Evolutionary conservation across 2,888 invertebrate species (phyloP).

Genomic region (Harpalus rufipes): DNA sequence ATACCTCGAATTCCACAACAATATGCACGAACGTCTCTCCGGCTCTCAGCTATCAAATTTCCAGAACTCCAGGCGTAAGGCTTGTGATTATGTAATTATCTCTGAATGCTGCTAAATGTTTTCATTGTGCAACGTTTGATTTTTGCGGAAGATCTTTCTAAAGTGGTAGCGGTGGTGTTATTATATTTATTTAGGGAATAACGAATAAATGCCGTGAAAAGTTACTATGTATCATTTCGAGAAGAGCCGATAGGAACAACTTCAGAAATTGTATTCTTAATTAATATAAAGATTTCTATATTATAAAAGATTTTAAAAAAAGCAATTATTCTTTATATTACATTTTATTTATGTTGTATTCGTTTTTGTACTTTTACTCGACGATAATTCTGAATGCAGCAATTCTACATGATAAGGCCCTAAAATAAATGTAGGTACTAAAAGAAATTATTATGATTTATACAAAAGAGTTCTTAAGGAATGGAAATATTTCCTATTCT

Average conservation of each 20-base stretch:
- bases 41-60: slow-evolving; percentile 46
- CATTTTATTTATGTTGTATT: too few relatives aligned
- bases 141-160: slow-evolving; percentile 20
- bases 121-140: slow-evolving; percentile 34
- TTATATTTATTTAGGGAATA: slow-evolving; percentile 7
- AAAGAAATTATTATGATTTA: too few relatives aligned
- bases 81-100: slow-evolving; percentile 36
- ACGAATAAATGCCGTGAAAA: neutral
- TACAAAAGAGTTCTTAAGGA: too few relatives aligned
- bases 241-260: neutral
- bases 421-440: too few relatives aligned
- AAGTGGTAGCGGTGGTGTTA: slow-evolving; percentile 13
- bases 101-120: slow-evolving; percentile 22
- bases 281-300: neutral
- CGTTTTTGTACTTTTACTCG: too few relatives aligned
- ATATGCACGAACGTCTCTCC: slow-evolving; percentile 6
- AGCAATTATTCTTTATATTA: too few relatives aligned
- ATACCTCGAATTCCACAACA: slow-evolving; percentile 35
- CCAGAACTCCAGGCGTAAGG: slow-evolving; percentile 11
- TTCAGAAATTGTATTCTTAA: neutral
- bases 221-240: neutral
- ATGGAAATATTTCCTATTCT: too few relatives aligned
- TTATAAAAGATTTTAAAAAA: neutral
- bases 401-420: too few relatives aligned
- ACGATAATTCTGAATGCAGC: too few relatives aligned